Evolutionary conservation across 2,888 invertebrate species (phyloP).

Genomic region (Ptychoptera contaminata): DNA sequence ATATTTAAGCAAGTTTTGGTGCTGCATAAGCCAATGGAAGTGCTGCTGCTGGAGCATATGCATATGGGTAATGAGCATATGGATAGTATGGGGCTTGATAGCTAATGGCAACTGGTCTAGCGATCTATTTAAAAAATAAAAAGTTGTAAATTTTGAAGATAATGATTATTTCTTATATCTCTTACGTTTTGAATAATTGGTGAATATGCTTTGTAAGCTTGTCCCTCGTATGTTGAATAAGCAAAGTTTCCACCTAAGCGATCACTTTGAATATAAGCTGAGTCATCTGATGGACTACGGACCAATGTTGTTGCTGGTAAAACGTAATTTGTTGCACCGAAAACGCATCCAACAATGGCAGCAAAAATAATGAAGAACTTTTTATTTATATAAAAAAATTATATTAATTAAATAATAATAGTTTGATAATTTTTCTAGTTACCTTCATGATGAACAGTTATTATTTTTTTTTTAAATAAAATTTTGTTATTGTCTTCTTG

Average conservation of each 20-base stretch:
- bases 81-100: neutral
- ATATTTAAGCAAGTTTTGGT: neutral
- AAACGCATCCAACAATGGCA: conserved; percentile 1
- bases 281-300: conserved; percentile 30
- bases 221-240: conserved; percentile 32
- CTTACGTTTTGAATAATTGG: conserved; percentile 22
- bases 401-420: neutral
- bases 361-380: neutral
- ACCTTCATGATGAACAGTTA: too few species aligned
- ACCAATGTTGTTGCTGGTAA: conserved; percentile 2
- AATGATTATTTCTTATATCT: too few species aligned
- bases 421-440: too few species aligned
- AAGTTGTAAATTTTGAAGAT: too few species aligned
- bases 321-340: neutral
- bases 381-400: too few species aligned
- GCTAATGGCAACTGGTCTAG: neutral
- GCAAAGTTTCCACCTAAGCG: conserved; percentile 35
- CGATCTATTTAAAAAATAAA: too few species aligned
- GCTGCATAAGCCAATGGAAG: conserved; percentile 3
- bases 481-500: neutral
- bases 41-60: too few species aligned
- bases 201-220: conserved; percentile 28
- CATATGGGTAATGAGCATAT: neutral
- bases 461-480: too few species aligned
- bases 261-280: conserved; percentile 32